Percentiles rank a stretch among this genome's conserved stretches.
Conservation (phyloP, 2,888 invertebrate genomes). For the Plagiodera versicolora region DNA sequence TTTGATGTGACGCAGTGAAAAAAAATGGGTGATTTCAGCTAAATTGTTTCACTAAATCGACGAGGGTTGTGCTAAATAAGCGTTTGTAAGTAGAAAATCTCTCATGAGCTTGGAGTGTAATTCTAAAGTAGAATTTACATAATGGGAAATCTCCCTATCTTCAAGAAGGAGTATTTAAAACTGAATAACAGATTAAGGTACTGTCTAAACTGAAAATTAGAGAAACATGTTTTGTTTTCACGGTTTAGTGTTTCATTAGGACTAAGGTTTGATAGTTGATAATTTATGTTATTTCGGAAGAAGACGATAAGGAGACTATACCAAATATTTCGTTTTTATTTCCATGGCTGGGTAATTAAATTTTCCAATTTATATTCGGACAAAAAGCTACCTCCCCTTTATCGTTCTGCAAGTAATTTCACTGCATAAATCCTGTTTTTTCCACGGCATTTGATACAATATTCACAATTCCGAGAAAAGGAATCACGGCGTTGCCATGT, state of each 20-base stretch:
- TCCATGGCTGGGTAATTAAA: too few relatives aligned
- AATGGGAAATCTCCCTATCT: slow-evolving; percentile 28
- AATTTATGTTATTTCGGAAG: too few relatives aligned
- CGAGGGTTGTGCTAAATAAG: slow-evolving; percentile 32
- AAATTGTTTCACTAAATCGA: slow-evolving; percentile 41
- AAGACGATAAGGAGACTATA: too few relatives aligned
- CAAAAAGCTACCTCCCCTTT: too few relatives aligned
- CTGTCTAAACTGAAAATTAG: slow-evolving; percentile 19
- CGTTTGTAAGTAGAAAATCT: slow-evolving; percentile 33
- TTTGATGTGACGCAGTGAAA: slow-evolving; percentile 5
- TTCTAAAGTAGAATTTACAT: slow-evolving; percentile 42
- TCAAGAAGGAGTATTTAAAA: slow-evolving; percentile 24
- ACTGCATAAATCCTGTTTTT: too few relatives aligned
- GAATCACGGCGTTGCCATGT: slow-evolving; percentile 44
- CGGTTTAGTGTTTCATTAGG: too few relatives aligned
- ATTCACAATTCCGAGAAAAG: slow-evolving; percentile 46
- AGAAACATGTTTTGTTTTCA: too few relatives aligned
- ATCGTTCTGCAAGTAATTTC: too few relatives aligned
- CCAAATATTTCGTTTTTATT: too few relatives aligned
- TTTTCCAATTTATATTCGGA: too few relatives aligned
- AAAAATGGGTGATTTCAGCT: slow-evolving; percentile 29
- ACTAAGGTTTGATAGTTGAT: too few relatives aligned
- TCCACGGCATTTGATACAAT: slow-evolving; percentile 40
- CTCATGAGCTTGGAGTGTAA: slow-evolving; percentile 37
- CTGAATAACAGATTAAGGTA: slow-evolving; percentile 22